phyloP scores from a whole-genome alignment of 92 coral and sea anemone genomes.

The Porites lobata region DNA sequence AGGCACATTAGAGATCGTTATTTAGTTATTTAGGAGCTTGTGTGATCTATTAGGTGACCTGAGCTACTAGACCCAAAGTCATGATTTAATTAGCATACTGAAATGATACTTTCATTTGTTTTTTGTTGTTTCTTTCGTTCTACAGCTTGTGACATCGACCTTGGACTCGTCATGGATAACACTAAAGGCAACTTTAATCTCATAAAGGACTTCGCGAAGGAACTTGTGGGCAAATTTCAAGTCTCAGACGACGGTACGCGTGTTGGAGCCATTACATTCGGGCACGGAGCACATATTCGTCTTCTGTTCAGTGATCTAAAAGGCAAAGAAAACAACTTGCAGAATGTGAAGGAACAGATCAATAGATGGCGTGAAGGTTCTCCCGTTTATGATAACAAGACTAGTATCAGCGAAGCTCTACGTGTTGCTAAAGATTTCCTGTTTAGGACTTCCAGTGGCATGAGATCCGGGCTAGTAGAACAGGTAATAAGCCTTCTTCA shows the following conservation, averaged over 20 bases:
- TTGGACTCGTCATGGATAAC: conserved; percentile 1
- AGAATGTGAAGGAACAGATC: neutral
- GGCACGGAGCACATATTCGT: neutral
- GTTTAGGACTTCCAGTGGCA: neutral
- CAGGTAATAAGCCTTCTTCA: no score
- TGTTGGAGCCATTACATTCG: neutral
- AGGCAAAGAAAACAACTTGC: neutral
- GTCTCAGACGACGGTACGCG: neutral
- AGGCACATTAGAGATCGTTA: no score
- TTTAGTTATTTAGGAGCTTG: no score
- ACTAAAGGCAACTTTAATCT: neutral
- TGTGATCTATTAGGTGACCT: no score
- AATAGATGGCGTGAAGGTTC: neutral
- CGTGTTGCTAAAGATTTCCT: neutral
- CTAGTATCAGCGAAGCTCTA: neutral
- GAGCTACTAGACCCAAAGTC: no score
- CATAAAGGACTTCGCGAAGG: neutral
- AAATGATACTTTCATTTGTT: neutral
- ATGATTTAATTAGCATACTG: neutral
- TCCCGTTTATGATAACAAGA: neutral
- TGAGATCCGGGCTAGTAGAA: neutral
- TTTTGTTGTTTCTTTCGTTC: neutral
- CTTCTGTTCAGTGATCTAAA: conserved; percentile 1
- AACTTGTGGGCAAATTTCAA: neutral
- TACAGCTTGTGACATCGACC: neutral